Conservation (phyloP, 2,113 vertebrate species). For the Tenrec ecaudatus region DNA sequence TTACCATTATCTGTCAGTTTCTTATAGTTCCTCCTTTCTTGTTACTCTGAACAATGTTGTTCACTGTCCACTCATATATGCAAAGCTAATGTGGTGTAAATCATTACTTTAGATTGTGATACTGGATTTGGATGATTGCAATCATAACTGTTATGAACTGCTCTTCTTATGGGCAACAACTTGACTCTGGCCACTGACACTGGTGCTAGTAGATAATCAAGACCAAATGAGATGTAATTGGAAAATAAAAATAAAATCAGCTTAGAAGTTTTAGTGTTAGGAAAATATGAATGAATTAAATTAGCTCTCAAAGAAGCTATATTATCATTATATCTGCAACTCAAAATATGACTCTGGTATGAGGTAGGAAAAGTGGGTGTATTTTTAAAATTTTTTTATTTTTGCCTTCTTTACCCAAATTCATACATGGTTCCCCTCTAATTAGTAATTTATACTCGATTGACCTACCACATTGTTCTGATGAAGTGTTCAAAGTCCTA, state of each 20-base stretch:
- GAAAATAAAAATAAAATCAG: background rate
- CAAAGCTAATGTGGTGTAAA: background rate
- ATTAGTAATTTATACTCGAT: too few species aligned
- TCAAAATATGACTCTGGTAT: background rate
- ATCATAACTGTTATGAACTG: background rate
- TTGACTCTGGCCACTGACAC: background rate
- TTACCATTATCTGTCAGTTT: too few species aligned
- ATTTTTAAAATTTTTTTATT: too few species aligned
- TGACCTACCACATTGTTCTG: too few species aligned
- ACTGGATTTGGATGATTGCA: background rate
- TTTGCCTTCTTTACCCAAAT: too few species aligned
- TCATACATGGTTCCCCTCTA: too few species aligned
- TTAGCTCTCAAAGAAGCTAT: background rate
- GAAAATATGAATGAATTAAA: background rate
- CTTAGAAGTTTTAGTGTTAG: background rate
- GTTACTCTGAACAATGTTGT: background rate
- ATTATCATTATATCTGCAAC: background rate
- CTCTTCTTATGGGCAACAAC: background rate
- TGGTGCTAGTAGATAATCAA: too few species aligned
- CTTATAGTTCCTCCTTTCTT: background rate
- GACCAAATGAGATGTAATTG: background rate
- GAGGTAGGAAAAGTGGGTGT: background rate
- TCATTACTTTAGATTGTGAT: background rate
- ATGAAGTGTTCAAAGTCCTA: too few species aligned
- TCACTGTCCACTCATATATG: fast-evolving